phyloP scores from a whole-genome alignment of 2,888 invertebrate genomes.

The Caenorhabditis virilis region DNA sequence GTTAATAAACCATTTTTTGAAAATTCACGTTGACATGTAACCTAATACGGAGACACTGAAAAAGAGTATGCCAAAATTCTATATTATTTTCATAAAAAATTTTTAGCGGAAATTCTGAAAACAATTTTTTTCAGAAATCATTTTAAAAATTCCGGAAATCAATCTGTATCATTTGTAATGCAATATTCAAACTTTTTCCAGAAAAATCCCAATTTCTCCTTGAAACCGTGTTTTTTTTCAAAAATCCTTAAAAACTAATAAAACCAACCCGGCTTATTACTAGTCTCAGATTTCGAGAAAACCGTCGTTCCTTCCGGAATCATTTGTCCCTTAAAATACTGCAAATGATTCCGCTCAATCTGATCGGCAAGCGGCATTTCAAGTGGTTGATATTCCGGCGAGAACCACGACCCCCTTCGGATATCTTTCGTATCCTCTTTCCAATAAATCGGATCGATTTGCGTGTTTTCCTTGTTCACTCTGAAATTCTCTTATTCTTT shows the following conservation, averaged over 20 bases:
- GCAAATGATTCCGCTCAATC: constrained; percentile 75
- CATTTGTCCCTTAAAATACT: constrained; percentile 72
- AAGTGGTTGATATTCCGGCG: constrained; percentile 74
- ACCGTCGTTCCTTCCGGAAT: constrained; percentile 62
- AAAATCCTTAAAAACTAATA: constrained; percentile 8
- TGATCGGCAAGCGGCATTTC: constrained; percentile 74
- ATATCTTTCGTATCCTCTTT: constrained; percentile 74
- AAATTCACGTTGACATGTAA: too few relatives aligned
- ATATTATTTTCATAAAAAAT: too few relatives aligned
- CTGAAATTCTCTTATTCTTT: constrained; percentile 1
- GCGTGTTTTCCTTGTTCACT: constrained; percentile 36
- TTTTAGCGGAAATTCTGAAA: too few relatives aligned
- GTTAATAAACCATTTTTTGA: too few relatives aligned
- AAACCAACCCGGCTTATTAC: constrained; percentile 63
- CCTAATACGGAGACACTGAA: too few relatives aligned
- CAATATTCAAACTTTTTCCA: too few relatives aligned
- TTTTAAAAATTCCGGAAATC: too few relatives aligned
- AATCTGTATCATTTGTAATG: too few relatives aligned
- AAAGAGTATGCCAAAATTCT: too few relatives aligned
- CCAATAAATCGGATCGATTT: constrained; percentile 62
- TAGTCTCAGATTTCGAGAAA: constrained; percentile 65
- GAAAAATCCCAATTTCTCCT: too few relatives aligned
- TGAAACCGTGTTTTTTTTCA: too few relatives aligned
- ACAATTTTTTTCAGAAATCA: too few relatives aligned
- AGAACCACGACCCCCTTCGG: constrained; percentile 77